A percentile compares a stretch with the other conserved stretches of the same genome.
phyloP scores from a whole-genome alignment of 2,888 invertebrate genomes.

The Rhagium mordax region DNA sequence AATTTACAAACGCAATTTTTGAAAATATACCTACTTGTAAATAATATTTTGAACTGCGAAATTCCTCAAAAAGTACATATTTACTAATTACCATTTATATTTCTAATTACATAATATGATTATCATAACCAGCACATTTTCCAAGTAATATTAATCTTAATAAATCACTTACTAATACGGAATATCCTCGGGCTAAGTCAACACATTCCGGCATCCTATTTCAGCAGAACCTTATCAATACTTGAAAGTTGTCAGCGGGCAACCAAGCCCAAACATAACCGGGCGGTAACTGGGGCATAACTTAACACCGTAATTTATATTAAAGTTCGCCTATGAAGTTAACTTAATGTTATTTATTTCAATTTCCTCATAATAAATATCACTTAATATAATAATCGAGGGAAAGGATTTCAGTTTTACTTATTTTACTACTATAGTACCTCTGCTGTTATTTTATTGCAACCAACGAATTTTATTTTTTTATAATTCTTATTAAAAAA shows the following conservation, averaged over 20 bases:
- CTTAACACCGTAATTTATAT: slow-evolving; percentile 15
- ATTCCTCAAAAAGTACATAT: no score
- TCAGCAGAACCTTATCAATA: slow-evolving; percentile 17
- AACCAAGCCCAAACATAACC: slow-evolving; percentile 8
- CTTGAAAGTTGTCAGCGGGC: slow-evolving; percentile 18
- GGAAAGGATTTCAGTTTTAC: no score
- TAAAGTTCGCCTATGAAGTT: not conserved
- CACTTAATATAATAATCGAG: not conserved
- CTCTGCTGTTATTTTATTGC: no score
- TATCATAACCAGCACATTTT: no score
- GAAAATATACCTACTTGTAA: no score
- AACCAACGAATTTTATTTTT: no score
- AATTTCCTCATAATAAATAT: not conserved
- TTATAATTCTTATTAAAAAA: no score
- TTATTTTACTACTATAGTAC: no score
- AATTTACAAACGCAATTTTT: no score
- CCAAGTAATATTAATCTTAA: slow-evolving; percentile 20
- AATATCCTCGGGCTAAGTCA: slow-evolving; percentile 7
- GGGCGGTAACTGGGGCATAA: not conserved
- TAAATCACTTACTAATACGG: slow-evolving; percentile 7
- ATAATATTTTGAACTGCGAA: no score
- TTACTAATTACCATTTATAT: no score
- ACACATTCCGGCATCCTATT: slow-evolving; percentile 16
- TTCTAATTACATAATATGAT: no score
- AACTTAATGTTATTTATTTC: not conserved